phyloP scores from a whole-genome alignment of 1,140 invertebrate genomes.

The Pteromalus puparum region DNA sequence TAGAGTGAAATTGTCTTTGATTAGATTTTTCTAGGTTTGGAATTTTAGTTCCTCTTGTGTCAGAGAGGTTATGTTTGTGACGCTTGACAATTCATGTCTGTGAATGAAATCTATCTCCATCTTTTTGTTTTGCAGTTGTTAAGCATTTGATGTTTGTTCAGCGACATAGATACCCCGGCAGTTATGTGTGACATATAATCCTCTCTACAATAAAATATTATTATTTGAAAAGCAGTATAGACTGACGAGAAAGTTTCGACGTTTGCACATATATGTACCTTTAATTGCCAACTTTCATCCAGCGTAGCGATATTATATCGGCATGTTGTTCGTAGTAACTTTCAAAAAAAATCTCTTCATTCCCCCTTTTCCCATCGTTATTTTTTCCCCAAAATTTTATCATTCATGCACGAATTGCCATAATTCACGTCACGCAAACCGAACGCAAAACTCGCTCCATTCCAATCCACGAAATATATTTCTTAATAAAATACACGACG shows the following conservation, averaged over 20 bases:
- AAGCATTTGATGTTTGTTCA: background rate
- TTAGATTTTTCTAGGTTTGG: background rate
- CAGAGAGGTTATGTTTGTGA: too few species aligned
- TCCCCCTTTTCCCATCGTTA: too few species aligned
- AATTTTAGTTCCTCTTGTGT: background rate
- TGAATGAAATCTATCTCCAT: too few species aligned
- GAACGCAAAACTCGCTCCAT: background rate
- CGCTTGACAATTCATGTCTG: too few species aligned
- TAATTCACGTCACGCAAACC: too few species aligned
- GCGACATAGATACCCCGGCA: background rate
- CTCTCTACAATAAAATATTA: background rate
- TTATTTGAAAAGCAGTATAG: constrained; percentile 1
- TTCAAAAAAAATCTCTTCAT: background rate
- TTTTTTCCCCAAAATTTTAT: too few species aligned
- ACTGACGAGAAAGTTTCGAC: background rate
- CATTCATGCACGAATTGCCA: too few species aligned
- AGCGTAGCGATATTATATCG: background rate
- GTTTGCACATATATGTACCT: background rate
- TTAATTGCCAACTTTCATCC: background rate
- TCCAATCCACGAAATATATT: background rate
- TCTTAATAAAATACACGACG: background rate
- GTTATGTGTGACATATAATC: background rate
- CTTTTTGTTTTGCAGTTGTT: too few species aligned
- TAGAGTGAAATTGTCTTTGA: background rate
- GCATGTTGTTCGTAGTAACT: background rate